Evolutionary conservation across 2,888 invertebrate species (phyloP), one percentile per base, ranked within the genome.

Genomic region (Stomorhina lunata): DNA sequence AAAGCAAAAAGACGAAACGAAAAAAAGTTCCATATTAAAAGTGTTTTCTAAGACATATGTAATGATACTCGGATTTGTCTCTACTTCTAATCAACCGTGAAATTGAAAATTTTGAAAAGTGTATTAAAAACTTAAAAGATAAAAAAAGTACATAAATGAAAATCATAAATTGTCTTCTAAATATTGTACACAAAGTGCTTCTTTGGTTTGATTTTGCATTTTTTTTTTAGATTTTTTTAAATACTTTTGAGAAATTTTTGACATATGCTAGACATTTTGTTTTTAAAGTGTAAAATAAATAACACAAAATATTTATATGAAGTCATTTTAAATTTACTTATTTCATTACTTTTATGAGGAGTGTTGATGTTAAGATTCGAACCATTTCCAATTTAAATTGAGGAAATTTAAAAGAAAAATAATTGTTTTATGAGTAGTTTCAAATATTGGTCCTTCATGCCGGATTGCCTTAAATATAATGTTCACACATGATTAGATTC

Each of bases 61-160:
- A 57, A 57, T 45, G 17, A 22, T 72, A 17, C 12, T 40, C 29
- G 2, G 40, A 12, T 32, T 22, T 66, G 32, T 37, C 59, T 75
- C 43, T 78, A 77, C 34, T 59, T 86, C 84, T 86, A 88, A 78
- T 88, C 88, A 89, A 89, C 88, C 89, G 90, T 89, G 90, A 89
- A 89, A 89, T 89, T 89, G 85, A 80, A 84, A 81, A 81, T 72
- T 53, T 6, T 55, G 34, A 27, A 50, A 43, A 59, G 69, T 32
- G 2, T 32, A 48, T n/a, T 4, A 17, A 48, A 48, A 34, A 61
- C 15, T 15, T 4, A 0, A 25, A 69, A 32, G 25, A 25, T n/a
- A 68, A 55, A 2, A 48, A 75, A 34, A 65, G 43, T 43, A 34
- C 15, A 50, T 25, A 40, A 68, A 40, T 61, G n/a, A 50, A 66